Conservation (phyloP, 2,113 vertebrate species). For the Urocynchramus pylzowi region DNA sequence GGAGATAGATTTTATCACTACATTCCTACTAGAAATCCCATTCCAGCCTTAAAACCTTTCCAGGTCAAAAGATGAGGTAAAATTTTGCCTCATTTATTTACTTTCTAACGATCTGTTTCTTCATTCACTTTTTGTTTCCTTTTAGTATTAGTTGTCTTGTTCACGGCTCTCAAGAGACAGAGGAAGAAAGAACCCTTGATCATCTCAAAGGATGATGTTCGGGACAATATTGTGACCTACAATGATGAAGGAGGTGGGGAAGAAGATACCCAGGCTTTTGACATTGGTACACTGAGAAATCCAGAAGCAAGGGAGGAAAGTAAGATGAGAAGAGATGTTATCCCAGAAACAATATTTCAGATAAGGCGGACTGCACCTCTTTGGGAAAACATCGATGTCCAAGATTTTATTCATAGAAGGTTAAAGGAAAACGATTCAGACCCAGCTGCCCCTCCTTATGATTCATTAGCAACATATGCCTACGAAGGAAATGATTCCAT, state of each 20-base stretch:
- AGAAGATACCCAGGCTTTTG: slow-evolving; percentile 83
- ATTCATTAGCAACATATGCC: slow-evolving; percentile 80
- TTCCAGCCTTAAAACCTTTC: neutral
- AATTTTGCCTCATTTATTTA: neutral
- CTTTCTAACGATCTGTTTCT: neutral
- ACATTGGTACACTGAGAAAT: slow-evolving; percentile 78
- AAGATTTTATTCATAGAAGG: slow-evolving; percentile 78
- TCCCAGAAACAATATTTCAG: slow-evolving; percentile 80
- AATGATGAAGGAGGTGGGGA: slow-evolving; percentile 83
- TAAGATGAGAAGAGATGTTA: slow-evolving; percentile 76
- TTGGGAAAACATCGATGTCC: slow-evolving; percentile 80
- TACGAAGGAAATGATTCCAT: slow-evolving; percentile 79
- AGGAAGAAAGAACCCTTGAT: slow-evolving; percentile 81
- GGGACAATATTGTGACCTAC: slow-evolving; percentile 82
- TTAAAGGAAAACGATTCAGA: slow-evolving; percentile 79
- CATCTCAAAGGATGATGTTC: slow-evolving; percentile 80
- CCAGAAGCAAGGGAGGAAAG: slow-evolving; percentile 79
- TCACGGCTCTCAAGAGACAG: slow-evolving; percentile 75
- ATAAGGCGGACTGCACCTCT: slow-evolving; percentile 70
- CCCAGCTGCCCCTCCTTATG: slow-evolving; percentile 78
- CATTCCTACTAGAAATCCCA: neutral
- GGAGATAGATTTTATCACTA: neutral
- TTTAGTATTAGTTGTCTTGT: slow-evolving; percentile 77
- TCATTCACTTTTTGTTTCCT: neutral
- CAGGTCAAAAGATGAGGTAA: neutral